Base-by-base conservation (phyloP, 2,797 vertebrate genomes). In the Emydoidea blandingii region DNA sequence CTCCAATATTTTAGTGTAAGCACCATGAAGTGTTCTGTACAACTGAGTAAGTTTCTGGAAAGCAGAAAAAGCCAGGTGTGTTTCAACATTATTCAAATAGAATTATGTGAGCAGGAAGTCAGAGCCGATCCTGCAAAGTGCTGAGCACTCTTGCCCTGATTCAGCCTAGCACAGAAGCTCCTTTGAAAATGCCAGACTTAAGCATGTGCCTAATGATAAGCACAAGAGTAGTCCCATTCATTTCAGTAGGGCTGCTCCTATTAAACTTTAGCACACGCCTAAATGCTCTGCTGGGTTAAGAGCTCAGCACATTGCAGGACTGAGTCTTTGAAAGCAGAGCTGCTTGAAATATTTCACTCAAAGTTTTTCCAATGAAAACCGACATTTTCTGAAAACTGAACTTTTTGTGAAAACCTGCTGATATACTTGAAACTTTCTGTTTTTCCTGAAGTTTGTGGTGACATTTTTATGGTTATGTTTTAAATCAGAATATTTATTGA, bases 1-100 rank as follows among this genome's bases (percentile, higher is more conserved):
- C 93, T 99, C 99, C 97, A 99, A 85, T 87, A 99, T 99, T 97
- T 99, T 99, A 41, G 99, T 99, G 96, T 99, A 99, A 15, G 99
- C 99, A 90, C 99, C 98, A 29, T 99, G 99, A 90, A 99, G 99
- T 0, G 99, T 99, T 97, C 99, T 98, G 87, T 99, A 99, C 80
- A 99, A 97, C 52, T 99, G 98, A 83, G 99, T 99, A 6, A 99
- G 98, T 98, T 99, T 99, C 99, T 99, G 97, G 78, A 98, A 97
- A 95, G 34, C 72, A 86, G 37, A 27, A 89, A 49, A 49, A 78
- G 27, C 15, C 74, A 49, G 12, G 74, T 49, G 29, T 29, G 14
- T 86, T 82, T 83, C 62, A 16, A 79, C 56, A 49, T 83, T 18
- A 21, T 47, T 79, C 84, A 84, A 88, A 59, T 6, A 82, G 54